Evolutionary conservation across 2,888 invertebrate species (phyloP), one percentile per base, ranked within the genome.

Genomic region (Halictus quadricinctus): DNA sequence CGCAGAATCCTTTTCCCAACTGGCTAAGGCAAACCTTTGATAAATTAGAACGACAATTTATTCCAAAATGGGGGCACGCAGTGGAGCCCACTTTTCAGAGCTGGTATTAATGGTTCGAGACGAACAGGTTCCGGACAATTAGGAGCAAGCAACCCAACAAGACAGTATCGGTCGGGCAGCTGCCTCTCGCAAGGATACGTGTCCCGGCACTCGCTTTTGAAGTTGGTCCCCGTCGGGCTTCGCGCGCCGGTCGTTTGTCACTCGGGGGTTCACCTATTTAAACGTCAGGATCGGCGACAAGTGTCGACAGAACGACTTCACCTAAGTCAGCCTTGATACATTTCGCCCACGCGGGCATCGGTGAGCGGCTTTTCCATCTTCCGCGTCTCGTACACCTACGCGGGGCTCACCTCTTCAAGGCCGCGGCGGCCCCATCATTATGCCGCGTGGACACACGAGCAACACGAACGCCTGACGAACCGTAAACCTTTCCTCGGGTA

Each of bases 331-430:
- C 93, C 93, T 92, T 92, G 92, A 93, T 93, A 93, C 91, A 93
- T 92, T 93, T 93, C 93, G 93, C 93, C 93, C 91, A 93, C 93
- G 87, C 84, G 84, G 81, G 79, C 79, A 83, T 72, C 89, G 91
- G 91, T 90, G 91, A 92, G 91, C 91, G 90, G 91, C 93, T 93
- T 93, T 93, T 93, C 92, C 92, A 93, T 93, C 94, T 94, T 94
- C 93, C 94, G 94, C 92, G 92, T 94, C 92, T 90, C 91, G 88
- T 90, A 92, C 93, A 92, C 94, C 94, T 92, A 94, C 94, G 92
- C 86, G 90, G 87, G 89, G 88, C 83, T 84, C 83, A 82, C 83
- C 88, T 86, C 88, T 81, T 87, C 93, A 93, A 94, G 93, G 93
- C 91, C 93, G 92, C 81, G 85, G 21, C 85, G 83, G 82, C 86